phyloP scores from a whole-genome alignment of 35 echinoderm and acorn worm species.

The Apostichopus californicus region DNA sequence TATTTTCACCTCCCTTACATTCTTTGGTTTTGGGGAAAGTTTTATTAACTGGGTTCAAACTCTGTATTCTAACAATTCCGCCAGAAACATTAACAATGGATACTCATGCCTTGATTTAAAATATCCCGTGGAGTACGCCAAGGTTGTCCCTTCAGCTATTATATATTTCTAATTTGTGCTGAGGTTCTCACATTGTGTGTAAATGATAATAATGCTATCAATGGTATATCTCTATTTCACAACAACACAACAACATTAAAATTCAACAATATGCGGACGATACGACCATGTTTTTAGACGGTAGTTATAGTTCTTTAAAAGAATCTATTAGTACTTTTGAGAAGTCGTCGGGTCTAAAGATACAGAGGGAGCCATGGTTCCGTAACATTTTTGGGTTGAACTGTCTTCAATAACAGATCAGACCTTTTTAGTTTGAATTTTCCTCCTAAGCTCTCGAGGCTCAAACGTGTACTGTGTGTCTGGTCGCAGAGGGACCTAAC shows the following conservation, averaged over 20 bases:
- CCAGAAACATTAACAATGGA: neutral
- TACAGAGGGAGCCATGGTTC: neutral
- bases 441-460: neutral
- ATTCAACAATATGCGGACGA: neutral
- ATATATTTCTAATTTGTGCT: conserved; percentile 24
- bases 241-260: neutral
- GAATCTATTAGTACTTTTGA: neutral
- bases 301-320: neutral
- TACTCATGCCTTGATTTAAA: neutral
- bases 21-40: neutral
- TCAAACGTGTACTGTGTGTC: neutral
- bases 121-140: conserved; percentile 9
- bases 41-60: conserved; percentile 12
- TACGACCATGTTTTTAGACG: neutral
- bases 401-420: neutral
- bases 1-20: neutral
- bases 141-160: neutral
- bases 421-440: neutral
- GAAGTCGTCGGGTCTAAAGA: neutral
- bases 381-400: neutral
- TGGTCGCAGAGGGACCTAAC: too few species aligned
- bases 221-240: neutral
- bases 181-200: too few species aligned
- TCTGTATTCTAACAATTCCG: neutral
- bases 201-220: neutral